Evolutionary conservation across 2,888 invertebrate genomes (phyloP), one percentile per base, ranked within the genome.

Genomic region (Caenorhabditis angaria): DNA sequence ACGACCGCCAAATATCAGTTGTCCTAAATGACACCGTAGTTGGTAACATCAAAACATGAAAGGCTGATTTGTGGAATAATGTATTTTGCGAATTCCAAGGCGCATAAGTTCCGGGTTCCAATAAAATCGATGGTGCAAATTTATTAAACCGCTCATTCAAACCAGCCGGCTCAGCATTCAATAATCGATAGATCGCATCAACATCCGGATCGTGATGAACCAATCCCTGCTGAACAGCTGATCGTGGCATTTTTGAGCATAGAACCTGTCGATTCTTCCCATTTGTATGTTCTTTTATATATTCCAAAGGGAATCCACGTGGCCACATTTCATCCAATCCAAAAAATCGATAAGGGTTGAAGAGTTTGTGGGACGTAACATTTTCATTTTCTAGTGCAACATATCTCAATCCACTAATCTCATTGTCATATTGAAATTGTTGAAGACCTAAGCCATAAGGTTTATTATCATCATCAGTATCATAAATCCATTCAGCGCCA

Each of bases 1-100:
- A 81, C 8, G 77, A 72, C 24, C 81, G 57, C 79, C 78, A 80
- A 55, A 81, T 80, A 51, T 81, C 81, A 0, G 77, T 76, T 8
- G 72, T 71, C 58, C 78, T 66, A 51, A 81, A 81, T 0, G 76
- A 70, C 0, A 81, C 80, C 3, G 78, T 77, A n/a, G 76, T 71
- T 2, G 81, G 81, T 5, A 81, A 67, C 50, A 78, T 74, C 18
- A 81, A 51, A 10, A 73, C 76, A 62, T 77, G 78, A 63, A 81
- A 81, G 1, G 81, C 79, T 6, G 55, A 60, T 12, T 66, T 59
- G 48, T 76, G 69, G 70, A 81, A 81, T 0, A 81, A 59, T 3
- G 81, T n/a, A n/a, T n/a, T n/a, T n/a, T n/a, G n/a, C n/a, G n/a
- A n/a, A n/a, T n/a, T n/a, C n/a, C n/a, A n/a, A 80, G 81, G 81